These are phyloP conservation scores for Catostylus mosaicus DNA, from an alignment of 30 jellyfish, hydroid and myxozoan genomes.

Conservation along the genomic window DNA sequence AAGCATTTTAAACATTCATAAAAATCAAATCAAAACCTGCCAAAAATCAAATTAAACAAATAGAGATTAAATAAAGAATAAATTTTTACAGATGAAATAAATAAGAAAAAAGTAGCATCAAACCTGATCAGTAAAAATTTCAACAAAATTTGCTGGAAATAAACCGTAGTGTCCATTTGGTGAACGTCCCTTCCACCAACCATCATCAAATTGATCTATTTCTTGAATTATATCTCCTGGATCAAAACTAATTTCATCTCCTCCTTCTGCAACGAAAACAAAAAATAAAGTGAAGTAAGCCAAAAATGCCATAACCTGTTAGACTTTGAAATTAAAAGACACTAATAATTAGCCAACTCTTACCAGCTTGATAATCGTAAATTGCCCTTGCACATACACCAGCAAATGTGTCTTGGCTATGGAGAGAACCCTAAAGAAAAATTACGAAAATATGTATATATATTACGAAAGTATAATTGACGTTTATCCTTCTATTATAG, in stretches of 20 bases:
- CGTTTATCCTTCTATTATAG: not conserved
- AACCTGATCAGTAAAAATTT: constrained; percentile 1
- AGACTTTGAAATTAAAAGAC: not conserved
- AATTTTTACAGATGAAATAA: no score
- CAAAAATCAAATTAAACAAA: not conserved
- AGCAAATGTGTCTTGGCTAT: not conserved
- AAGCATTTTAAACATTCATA: no score
- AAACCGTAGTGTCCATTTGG: constrained; percentile 82
- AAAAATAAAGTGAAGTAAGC: not conserved
- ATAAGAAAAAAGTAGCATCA: not conserved
- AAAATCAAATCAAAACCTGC: no score
- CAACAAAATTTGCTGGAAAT: constrained; percentile 95
- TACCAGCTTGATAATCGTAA: constrained; percentile 91
- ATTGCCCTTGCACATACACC: constrained; percentile 75
- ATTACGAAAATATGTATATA: not conserved
- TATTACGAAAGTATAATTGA: no score
- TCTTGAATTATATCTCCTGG: constrained; percentile 84
- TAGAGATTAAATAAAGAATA: not conserved
- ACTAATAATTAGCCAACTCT: not conserved
- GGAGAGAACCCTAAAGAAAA: not conserved
- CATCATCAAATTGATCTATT: constrained; percentile 82
- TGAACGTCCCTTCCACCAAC: constrained; percentile 95
- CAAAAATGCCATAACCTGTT: not conserved
- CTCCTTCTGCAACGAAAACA: constrained; percentile 78
- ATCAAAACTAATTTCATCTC: constrained; percentile 82